These are phyloP conservation scores for Sialis lutaria DNA, from an alignment of 2,888 invertebrate genomes.

Conservation along the genomic window DNA sequence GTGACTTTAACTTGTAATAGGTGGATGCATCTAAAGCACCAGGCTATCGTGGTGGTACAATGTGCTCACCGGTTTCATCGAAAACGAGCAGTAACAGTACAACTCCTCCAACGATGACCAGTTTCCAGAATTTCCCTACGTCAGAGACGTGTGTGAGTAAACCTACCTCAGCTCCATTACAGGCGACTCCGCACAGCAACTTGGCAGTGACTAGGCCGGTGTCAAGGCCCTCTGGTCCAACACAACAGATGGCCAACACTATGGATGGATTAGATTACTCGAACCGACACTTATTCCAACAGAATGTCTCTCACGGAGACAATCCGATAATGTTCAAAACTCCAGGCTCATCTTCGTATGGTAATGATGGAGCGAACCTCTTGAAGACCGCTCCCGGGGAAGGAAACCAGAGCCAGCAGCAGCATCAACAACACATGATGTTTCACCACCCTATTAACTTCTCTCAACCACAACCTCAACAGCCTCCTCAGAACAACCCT, in stretches of 20 bases:
- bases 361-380: constrained; percentile 16
- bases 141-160: constrained; percentile 12
- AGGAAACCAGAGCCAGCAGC: constrained; percentile 19
- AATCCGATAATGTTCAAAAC: neutral
- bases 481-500: constrained; percentile 13
- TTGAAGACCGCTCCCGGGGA: constrained; percentile 27
- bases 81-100: constrained; percentile 36
- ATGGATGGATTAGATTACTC: neutral
- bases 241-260: neutral
- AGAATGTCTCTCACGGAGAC: constrained; percentile 12
- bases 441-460: constrained; percentile 13
- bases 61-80: constrained; percentile 59
- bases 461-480: constrained; percentile 2
- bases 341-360: constrained; percentile 11
- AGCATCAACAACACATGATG: constrained; percentile 15
- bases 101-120: constrained; percentile 29
- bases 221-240: constrained; percentile 1
- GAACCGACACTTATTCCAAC: constrained; percentile 18
- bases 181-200: constrained; percentile 18
- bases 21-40: constrained; percentile 83
- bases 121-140: constrained; percentile 7
- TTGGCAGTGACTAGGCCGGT: constrained; percentile 22
- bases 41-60: constrained; percentile 66
- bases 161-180: constrained; percentile 17
- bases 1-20: constrained; percentile 18